These are phyloP conservation scores for Chiloscyllium punctatum DNA, from an alignment of 2,797 vertebrate genomes.

Conservation along the genomic window DNA sequence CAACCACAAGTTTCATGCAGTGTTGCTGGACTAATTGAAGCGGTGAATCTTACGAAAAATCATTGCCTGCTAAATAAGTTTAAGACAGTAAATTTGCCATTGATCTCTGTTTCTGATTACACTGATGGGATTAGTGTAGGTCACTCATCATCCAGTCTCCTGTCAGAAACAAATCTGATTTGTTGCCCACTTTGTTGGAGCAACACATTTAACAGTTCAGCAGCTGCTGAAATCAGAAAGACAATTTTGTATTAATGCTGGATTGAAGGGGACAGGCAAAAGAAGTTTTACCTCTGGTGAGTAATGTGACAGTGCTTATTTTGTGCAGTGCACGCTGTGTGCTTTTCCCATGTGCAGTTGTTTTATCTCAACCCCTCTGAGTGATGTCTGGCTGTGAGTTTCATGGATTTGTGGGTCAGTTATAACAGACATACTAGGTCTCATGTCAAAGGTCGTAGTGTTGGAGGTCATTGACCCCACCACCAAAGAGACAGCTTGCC, in stretches of 20 bases:
- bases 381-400: constrained; percentile 59
- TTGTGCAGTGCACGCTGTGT: constrained; percentile 46
- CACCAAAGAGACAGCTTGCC: constrained; percentile 65
- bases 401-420: constrained; percentile 64
- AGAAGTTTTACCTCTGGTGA: constrained; percentile 53
- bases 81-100: neutral
- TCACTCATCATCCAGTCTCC: neutral
- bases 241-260: constrained; percentile 57
- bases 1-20: neutral
- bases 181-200: constrained; percentile 9
- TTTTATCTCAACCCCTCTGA: constrained; percentile 57
- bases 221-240: constrained; percentile 49
- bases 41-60: neutral
- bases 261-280: constrained; percentile 51
- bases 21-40: no score
- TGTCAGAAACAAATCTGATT: neutral
- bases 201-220: neutral
- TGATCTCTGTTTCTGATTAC: neutral
- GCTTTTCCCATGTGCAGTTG: constrained; percentile 60
- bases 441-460: constrained; percentile 72
- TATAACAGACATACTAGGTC: constrained; percentile 60
- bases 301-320: neutral
- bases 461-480: constrained; percentile 71
- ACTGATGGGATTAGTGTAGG: constrained; percentile 3
- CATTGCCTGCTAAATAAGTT: neutral